Percentiles rank a stretch among this genome's conserved stretches.
Conservation (phyloP, 2,113 vertebrate genomes). For the Corythaeola cristata region DNA sequence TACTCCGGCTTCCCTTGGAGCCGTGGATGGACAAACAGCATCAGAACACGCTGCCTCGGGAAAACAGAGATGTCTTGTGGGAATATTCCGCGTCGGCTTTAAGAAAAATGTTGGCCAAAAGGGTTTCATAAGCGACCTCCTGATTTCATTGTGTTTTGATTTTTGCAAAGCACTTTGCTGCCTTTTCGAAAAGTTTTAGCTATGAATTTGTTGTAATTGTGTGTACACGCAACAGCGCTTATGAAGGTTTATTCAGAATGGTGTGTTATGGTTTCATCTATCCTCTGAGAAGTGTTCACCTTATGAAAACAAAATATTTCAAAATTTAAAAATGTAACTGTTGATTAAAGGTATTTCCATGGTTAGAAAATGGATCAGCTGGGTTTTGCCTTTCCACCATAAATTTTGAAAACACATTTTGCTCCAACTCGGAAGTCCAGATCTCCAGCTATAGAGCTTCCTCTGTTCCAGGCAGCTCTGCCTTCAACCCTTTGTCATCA, state of each 20-base stretch:
- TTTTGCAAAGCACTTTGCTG: neutral
- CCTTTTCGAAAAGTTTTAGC: neutral
- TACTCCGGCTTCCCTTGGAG: neutral
- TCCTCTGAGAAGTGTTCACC: neutral
- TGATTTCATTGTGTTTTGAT: neutral
- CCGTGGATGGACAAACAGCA: neutral
- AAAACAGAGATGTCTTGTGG: neutral
- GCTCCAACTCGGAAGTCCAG: neutral
- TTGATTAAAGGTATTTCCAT: neutral
- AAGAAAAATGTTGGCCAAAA: accelerated
- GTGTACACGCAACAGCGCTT: neutral
- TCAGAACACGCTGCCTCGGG: neutral
- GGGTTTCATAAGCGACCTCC: neutral
- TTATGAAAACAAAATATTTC: neutral
- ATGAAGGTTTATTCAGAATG: neutral
- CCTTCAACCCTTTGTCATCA: neutral
- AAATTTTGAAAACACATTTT: neutral
- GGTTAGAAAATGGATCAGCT: neutral
- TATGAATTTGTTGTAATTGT: neutral
- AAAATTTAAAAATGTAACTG: neutral
- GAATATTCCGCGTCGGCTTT: neutral
- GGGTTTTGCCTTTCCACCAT: neutral
- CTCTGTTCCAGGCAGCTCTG: neutral
- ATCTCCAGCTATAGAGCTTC: neutral
- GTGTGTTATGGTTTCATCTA: neutral